Conservation (phyloP, 2,797 vertebrate genomes). For the Trichosurus vulpecula region DNA sequence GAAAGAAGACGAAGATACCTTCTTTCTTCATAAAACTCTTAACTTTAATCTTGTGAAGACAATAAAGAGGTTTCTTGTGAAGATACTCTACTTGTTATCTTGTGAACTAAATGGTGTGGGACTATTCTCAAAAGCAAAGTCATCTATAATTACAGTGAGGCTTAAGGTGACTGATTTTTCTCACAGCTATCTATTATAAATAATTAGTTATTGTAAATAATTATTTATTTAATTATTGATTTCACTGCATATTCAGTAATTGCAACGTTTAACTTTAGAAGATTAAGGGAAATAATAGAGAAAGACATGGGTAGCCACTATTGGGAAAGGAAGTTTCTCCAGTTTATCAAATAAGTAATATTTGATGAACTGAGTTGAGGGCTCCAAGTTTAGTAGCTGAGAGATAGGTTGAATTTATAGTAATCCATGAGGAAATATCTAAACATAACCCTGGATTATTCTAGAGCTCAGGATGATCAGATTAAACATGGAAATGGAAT, state of each 20-base stretch:
- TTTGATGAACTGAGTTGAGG: not conserved
- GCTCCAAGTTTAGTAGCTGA: not conserved
- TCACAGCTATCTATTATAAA: not conserved
- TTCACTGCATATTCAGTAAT: not conserved
- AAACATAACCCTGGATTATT: not conserved
- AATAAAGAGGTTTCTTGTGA: not conserved
- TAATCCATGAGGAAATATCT: not conserved
- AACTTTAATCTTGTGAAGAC: not conserved
- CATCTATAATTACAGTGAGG: not conserved
- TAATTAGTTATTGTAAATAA: not conserved
- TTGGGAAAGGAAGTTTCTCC: not conserved
- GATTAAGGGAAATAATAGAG: not conserved
- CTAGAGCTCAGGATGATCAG: not conserved
- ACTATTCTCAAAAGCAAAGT: not conserved
- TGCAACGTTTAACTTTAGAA: not conserved
- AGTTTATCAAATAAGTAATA: not conserved
- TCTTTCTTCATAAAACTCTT: not conserved
- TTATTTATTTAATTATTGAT: not conserved
- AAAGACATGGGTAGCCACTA: not conserved
- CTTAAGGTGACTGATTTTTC: not conserved
- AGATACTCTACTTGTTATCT: not conserved
- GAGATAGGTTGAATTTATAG: not conserved
- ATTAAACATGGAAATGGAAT: not conserved
- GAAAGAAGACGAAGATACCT: not conserved
- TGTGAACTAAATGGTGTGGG: not conserved